phyloP scores from a whole-genome alignment of 2,888 invertebrate genomes.

The Patella pellucida region DNA sequence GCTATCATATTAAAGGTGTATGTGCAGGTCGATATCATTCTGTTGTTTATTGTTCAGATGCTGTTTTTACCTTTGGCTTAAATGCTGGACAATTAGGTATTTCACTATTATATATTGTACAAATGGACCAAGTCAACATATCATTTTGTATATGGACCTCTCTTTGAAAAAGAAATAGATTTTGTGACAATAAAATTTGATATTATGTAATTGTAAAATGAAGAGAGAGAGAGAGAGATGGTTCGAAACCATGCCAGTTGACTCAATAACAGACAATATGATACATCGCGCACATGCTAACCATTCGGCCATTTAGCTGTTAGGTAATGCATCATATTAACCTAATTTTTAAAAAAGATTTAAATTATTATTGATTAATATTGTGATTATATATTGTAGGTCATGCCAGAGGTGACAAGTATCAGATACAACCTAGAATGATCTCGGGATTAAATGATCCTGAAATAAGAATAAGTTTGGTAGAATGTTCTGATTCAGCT shows the following conservation, averaged over 20 bases:
- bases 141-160: too few species aligned
- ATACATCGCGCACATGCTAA: too few species aligned
- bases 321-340: too few species aligned
- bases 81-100: conserved; percentile 85
- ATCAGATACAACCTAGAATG: conserved; percentile 63
- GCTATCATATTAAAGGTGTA: conserved; percentile 73
- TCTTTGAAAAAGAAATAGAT: too few species aligned
- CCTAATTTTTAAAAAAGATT: too few species aligned
- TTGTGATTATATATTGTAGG: conserved; percentile 65
- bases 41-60: conserved; percentile 76
- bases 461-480: conserved; percentile 74
- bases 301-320: too few species aligned
- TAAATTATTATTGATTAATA: not conserved
- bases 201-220: too few species aligned
- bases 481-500: conserved; percentile 79
- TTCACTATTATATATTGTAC: not conserved
- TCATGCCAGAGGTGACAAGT: conserved; percentile 74
- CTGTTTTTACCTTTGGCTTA: conserved; percentile 84
- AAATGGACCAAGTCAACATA: too few species aligned
- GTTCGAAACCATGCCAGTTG: too few species aligned
- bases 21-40: conserved; percentile 82
- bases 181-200: too few species aligned
- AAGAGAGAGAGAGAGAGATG: too few species aligned
- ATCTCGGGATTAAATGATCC: conserved; percentile 71
- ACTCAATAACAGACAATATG: too few species aligned